Base-by-base conservation (phyloP, 2,888 invertebrate species). In the Rhingia rostrata region DNA sequence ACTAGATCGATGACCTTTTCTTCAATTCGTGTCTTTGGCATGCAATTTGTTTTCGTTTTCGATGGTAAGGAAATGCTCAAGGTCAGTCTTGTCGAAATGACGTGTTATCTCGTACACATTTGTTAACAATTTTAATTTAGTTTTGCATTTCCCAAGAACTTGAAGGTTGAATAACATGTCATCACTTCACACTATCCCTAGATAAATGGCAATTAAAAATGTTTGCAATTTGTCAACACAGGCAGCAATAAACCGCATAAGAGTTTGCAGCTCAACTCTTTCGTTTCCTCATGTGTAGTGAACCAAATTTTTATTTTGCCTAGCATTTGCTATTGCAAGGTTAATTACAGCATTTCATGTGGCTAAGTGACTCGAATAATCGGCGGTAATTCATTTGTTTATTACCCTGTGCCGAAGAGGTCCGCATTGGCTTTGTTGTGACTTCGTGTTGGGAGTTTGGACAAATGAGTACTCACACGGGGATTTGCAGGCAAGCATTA, bases 1-100 rank as follows among this genome's bases (percentile, higher is more conserved):
- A 66, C 80, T 61, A 54, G 84, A 84, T 80, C 84, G 74, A 79
- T 70, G 74, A 84, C 69, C 84, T 80, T 74, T 84, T 61, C 49
- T 10, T 41, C 3, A 41, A 41, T 1, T 6, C 10, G 41, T 41
- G 30, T 9, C 47, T 6, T 47, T 33, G 47, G 63, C 6, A 39
- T 10, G 6, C 39, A 54, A 58, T 60, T 49, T 33, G 35, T 63
- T 56, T 66, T 41, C 43, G 45, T 5, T 5, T 12, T 6, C 22
- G 45, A 54, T 66, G 60, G 64, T 58, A 33, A 69, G 39, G 39
- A n/a, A 22, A 30, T 22, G 22, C 22, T 22, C 78, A 83, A 83
- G 82, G 82, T 78, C 82, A 22, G 67, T 37, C 14, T 2, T 10
- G 10, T 56, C 10, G 53, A 5, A 14, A 33, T 45, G 14, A 33